Conservation (phyloP, 2,797 vertebrate species). For the Threskiornis aethiopicus region DNA sequence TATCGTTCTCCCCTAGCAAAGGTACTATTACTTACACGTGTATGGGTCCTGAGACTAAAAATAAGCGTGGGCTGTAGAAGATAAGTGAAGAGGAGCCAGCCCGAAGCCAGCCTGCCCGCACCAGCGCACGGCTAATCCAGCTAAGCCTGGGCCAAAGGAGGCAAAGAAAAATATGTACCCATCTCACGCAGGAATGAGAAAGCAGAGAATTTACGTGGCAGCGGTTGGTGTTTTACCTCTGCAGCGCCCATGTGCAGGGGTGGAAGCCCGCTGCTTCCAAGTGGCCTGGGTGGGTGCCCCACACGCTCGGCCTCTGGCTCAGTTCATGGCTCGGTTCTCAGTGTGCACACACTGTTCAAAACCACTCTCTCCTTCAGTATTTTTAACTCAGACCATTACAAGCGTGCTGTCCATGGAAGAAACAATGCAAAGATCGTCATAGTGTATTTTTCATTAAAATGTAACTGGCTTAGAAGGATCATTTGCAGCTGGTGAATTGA, state of each 20-base stretch:
- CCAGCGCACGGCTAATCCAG: background rate
- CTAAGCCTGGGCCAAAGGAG: background rate
- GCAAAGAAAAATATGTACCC: background rate
- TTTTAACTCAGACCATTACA: background rate
- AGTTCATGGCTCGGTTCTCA: background rate
- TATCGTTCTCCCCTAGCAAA: background rate
- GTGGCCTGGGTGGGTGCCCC: background rate
- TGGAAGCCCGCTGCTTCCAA: background rate
- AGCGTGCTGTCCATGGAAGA: background rate
- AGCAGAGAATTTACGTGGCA: fast-evolving
- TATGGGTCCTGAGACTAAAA: conserved; percentile 8
- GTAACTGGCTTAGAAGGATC: background rate
- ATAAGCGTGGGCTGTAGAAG: background rate
- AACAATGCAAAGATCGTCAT: background rate
- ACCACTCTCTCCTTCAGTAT: background rate
- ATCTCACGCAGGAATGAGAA: background rate
- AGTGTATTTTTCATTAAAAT: fast-evolving
- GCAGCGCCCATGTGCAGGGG: background rate
- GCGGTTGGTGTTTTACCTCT: background rate
- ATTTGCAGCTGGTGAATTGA: background rate
- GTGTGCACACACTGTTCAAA: background rate
- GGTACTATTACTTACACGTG: background rate
- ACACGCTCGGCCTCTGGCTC: fast-evolving
- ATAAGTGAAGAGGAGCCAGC: background rate
- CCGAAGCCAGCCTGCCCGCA: background rate